Evolutionary conservation across 2,888 invertebrate species (phyloP).

Genomic region (Trichacis sp.): DNA sequence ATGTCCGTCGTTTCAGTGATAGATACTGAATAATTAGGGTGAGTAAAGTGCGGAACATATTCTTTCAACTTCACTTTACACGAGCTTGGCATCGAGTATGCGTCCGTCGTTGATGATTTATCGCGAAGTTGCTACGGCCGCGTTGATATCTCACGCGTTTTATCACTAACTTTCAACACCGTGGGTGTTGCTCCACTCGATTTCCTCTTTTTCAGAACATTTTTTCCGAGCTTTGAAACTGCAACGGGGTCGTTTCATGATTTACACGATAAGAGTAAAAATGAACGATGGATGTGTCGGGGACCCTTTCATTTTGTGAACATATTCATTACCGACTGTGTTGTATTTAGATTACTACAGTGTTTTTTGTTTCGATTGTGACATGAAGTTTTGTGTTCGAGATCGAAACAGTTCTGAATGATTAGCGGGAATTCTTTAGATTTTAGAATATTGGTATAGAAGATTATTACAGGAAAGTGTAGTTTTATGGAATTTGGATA

Average conservation of each 20-base stretch:
- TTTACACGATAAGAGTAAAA: slow-evolving; percentile 31
- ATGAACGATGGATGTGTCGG: no score
- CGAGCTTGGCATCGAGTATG: slow-evolving; percentile 26
- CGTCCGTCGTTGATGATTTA: slow-evolving; percentile 38
- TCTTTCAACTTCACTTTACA: slow-evolving; percentile 26
- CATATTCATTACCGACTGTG: no score
- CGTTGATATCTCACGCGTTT: slow-evolving; percentile 40
- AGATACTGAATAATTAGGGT: slow-evolving; percentile 8
- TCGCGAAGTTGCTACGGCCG: slow-evolving; percentile 31
- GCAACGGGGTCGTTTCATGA: no score
- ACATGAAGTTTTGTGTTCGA: no score
- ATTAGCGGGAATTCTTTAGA: no score
- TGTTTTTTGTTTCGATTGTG: no score
- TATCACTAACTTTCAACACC: slow-evolving; percentile 26
- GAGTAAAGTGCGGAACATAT: slow-evolving; percentile 5
- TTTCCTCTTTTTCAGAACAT: slow-evolving; percentile 9
- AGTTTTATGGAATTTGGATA: no score
- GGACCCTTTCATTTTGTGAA: no score
- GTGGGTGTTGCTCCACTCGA: slow-evolving; percentile 10
- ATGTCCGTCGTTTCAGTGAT: not conserved
- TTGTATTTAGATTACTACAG: no score
- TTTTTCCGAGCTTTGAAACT: slow-evolving; percentile 26
- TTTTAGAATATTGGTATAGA: no score
- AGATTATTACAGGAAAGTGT: no score
- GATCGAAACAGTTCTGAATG: no score